Evolutionary conservation across 2,888 invertebrate genomes (phyloP).

Genomic region (Syrista parreyssii): DNA sequence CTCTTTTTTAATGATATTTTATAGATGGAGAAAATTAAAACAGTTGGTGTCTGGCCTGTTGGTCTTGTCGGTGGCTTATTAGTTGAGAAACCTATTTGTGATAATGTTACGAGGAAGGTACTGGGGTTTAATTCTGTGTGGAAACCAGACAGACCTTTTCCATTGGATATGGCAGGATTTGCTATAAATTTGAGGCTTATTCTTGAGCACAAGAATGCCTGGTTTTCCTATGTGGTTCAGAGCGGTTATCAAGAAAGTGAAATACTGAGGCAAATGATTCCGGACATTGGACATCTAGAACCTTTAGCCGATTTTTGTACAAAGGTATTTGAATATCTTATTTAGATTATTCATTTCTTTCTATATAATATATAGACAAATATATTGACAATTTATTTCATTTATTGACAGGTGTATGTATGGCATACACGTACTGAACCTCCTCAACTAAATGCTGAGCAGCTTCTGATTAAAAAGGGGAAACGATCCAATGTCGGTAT

Average conservation of each 20-base stretch:
- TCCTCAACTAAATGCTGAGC: constrained; percentile 80
- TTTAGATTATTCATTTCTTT: constrained; percentile 6
- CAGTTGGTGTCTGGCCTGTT: constrained; percentile 94
- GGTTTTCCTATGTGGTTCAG: constrained; percentile 86
- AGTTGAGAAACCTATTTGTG: constrained; percentile 89
- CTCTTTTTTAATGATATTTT: constrained; percentile 44
- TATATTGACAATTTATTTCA: not conserved
- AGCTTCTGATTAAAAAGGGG: constrained; percentile 69
- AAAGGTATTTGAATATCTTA: constrained; percentile 68
- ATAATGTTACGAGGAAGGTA: constrained; percentile 72
- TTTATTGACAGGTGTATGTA: constrained; percentile 79
- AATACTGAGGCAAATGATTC: constrained; percentile 80
- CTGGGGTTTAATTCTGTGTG: constrained; percentile 80
- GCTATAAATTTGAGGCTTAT: constrained; percentile 85
- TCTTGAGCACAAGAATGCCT: constrained; percentile 76
- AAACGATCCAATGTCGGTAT: constrained; percentile 71
- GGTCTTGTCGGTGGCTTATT: constrained; percentile 95
- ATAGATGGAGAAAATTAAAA: constrained; percentile 83
- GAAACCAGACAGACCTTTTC: constrained; percentile 92
- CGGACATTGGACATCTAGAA: constrained; percentile 80
- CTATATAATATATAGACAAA: too few species aligned
- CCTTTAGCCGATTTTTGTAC: constrained; percentile 91
- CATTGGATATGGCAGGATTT: constrained; percentile 98
- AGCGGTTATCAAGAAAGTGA: constrained; percentile 92
- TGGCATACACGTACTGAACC: constrained; percentile 98